Percentiles rank a stretch among this genome's conserved stretches.
These are phyloP conservation scores for Stenopsyche tienmushanensis DNA, from an alignment of 1,140 invertebrate genomes.

Conservation along the genomic window DNA sequence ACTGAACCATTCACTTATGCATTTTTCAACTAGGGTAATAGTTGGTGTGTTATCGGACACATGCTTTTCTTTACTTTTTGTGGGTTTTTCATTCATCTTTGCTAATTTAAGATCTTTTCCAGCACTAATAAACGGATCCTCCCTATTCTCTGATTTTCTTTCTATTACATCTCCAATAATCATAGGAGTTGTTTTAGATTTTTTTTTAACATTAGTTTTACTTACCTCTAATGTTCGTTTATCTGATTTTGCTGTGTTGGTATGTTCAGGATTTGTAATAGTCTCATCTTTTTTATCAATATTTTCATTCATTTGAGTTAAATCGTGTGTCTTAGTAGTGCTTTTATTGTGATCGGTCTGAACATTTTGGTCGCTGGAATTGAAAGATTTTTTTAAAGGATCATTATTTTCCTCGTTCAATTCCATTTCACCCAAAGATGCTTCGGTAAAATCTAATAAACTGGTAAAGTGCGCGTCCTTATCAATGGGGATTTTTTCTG, in stretches of 20 bases:
- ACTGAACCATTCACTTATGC: constrained; percentile 61
- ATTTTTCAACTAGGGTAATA: constrained; percentile 55
- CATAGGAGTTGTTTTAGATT: constrained; percentile 4
- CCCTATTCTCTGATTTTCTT: constrained; percentile 28
- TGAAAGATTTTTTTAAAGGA: not conserved
- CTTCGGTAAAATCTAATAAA: constrained; percentile 36
- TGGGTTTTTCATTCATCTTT: not conserved
- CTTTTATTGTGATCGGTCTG: not conserved
- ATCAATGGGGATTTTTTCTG: constrained; percentile 16
- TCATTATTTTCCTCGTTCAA: not conserved
- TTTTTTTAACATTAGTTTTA: not conserved
- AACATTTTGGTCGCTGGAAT: not conserved
- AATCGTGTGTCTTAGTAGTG: not conserved
- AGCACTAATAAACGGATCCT: constrained; percentile 33
- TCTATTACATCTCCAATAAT: constrained; percentile 33
- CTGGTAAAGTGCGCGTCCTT: constrained; percentile 26
- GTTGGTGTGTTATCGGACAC: constrained; percentile 28
- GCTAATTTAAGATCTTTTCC: constrained; percentile 22
- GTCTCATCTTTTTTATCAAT: not conserved
- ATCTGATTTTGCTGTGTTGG: not conserved
- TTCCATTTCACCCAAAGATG: constrained; percentile 32
- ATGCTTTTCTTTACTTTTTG: not conserved
- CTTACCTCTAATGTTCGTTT: constrained; percentile 3
- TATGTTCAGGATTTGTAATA: not conserved
- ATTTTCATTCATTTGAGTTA: not conserved